Conservation (phyloP, 2,888 invertebrate genomes). For the Tenthredo livida region DNA sequence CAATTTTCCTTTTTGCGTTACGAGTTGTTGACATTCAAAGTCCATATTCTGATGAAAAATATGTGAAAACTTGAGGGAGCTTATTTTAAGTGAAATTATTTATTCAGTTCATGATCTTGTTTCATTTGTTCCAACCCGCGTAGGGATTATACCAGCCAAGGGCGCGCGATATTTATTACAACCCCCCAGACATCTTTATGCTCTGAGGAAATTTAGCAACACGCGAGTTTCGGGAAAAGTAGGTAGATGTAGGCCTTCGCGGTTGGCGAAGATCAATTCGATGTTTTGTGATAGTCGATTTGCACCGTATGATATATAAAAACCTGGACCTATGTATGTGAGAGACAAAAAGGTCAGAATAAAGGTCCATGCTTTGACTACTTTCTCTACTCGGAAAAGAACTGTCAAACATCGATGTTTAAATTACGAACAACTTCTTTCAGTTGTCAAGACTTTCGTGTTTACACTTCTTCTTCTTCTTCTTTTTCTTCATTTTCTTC, state of each 20-base stretch:
- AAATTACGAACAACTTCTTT: background rate
- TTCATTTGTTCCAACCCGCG: background rate
- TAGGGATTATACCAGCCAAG: background rate
- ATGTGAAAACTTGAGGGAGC: no score
- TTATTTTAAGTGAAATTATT: background rate
- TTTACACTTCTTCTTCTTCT: background rate
- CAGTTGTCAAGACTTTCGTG: background rate
- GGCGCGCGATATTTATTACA: constrained; percentile 24
- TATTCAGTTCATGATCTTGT: background rate
- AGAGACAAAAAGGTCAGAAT: background rate
- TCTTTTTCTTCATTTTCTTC: background rate
- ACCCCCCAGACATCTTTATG: constrained; percentile 28
- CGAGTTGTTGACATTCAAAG: background rate
- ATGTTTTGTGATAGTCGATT: constrained; percentile 24
- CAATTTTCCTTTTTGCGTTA: background rate
- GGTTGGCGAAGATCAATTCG: constrained; percentile 26
- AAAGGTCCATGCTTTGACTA: constrained; percentile 1
- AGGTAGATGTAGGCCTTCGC: background rate
- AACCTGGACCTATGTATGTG: background rate
- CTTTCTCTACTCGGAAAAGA: background rate
- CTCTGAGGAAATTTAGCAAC: constrained; percentile 27
- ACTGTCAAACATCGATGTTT: constrained; percentile 23
- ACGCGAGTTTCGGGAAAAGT: background rate
- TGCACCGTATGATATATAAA: constrained; percentile 2
- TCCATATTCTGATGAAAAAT: background rate